These are phyloP conservation scores for Psilopogon haemacephalus DNA, from an alignment of 2,113 vertebrate genomes.

Conservation along the genomic window DNA sequence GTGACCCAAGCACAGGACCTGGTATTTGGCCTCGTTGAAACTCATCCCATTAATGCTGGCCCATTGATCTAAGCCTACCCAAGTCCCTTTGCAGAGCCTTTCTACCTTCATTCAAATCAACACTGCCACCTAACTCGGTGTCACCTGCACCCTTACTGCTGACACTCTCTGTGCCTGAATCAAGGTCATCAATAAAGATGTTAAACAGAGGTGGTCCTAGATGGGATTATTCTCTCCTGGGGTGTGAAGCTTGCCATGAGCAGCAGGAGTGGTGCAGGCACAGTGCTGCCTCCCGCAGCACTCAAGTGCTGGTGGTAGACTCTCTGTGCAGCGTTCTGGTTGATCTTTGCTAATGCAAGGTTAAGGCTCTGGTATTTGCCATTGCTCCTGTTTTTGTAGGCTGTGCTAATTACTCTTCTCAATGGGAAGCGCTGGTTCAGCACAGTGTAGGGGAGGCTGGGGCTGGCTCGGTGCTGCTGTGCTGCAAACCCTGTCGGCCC, in stretches of 20 bases:
- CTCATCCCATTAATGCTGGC: no score
- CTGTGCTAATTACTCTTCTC: conserved; percentile 31
- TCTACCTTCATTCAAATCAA: no score
- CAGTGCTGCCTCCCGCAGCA: neutral
- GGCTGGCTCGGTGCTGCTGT: neutral
- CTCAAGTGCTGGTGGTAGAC: neutral
- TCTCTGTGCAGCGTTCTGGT: neutral
- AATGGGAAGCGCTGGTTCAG: conserved; percentile 29
- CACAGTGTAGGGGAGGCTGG: neutral
- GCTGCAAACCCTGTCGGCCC: neutral
- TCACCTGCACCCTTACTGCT: no score
- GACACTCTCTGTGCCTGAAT: no score
- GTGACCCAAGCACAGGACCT: no score
- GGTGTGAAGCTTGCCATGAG: neutral
- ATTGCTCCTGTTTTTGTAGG: neutral
- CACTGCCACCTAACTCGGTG: no score
- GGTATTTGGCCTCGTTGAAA: no score
- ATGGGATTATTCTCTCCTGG: neutral
- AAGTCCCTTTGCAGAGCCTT: no score
- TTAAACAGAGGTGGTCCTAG: neutral
- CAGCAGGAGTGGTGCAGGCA: neutral
- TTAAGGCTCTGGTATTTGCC: conserved; percentile 54
- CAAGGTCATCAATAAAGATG: no score
- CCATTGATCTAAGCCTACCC: no score
- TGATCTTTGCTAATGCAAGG: conserved; percentile 50